Evolutionary conservation across 2,888 invertebrate genomes (phyloP), one percentile per base, ranked within the genome.

Genomic region (Drosophila testacea): DNA sequence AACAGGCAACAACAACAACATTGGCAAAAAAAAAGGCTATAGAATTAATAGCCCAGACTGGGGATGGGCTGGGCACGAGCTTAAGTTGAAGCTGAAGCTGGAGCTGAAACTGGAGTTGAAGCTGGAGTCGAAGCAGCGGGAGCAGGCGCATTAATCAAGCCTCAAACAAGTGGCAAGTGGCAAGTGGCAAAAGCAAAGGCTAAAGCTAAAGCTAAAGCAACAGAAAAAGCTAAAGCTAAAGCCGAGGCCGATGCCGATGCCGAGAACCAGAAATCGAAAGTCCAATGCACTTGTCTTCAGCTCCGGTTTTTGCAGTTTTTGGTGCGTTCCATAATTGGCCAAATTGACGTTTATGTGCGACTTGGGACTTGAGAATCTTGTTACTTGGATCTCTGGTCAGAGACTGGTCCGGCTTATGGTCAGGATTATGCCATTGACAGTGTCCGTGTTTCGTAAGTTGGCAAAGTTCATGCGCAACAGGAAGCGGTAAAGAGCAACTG

Each of bases 341-440:
- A 87, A 83, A 83, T 83, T 87, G 83, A 83, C 83, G 83, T 83
- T 83, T 87, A 87, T 83, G 85, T 76, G 82, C 85, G 75, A 69
- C 67, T 67, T 62, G 67, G 63, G 77, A 79, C 42, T 52, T 52
- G 72, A 2, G 56, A 13, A 41, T 59, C 48, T 47, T 11, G 38
- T 11, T 44, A 32, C 57, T 46, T 44, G 59, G 67, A 55, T 41
- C 34, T 32, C 41, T 16, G 13, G 50, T 34, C 62, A 44, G 30
- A 16, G 48, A 47, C 62, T 44, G 66, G 61, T 32, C 16, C 57
- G 50, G 59, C 69, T 63, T 86, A 78, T 81, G 70, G 38, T 69
- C 70, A 66, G 84, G 77, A 83, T 87, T 84, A 84, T 79, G 77
- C 85, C 77, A 82, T 79, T 81, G 79, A 75, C 80, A 77, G 71